phyloP scores from a whole-genome alignment of 2,888 invertebrate species.

The Lymantria monacha region DNA sequence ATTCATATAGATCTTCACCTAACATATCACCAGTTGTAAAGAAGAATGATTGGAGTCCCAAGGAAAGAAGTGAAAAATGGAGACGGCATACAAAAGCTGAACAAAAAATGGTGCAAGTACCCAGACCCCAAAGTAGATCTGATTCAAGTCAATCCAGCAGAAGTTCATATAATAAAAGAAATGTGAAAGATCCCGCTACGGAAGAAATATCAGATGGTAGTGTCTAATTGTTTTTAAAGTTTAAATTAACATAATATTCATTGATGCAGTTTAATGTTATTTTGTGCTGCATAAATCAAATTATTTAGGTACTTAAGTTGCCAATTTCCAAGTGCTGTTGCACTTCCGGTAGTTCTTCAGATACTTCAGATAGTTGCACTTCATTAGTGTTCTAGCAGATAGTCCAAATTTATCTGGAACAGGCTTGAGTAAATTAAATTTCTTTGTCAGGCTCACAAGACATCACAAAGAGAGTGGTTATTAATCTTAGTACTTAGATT shows the following conservation, averaged over 20 bases:
- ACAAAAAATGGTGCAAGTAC: conserved; percentile 65
- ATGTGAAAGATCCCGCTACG: conserved; percentile 70
- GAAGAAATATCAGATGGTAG: conserved; percentile 86
- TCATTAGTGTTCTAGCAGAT: too few species aligned
- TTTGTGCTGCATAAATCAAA: too few species aligned
- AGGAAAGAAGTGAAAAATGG: conserved; percentile 58
- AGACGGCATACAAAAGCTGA: conserved; percentile 73
- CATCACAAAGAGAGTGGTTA: too few species aligned
- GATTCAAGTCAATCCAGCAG: conserved; percentile 73
- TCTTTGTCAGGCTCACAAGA: too few species aligned
- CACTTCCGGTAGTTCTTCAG: too few species aligned
- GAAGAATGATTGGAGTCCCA: conserved; percentile 65
- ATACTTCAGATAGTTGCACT: too few species aligned
- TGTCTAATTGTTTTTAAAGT: background rate
- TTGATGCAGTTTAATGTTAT: background rate
- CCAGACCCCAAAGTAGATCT: conserved; percentile 60
- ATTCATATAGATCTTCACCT: conserved; percentile 52
- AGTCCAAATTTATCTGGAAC: too few species aligned
- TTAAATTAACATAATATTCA: background rate
- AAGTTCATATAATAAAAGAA: conserved; percentile 71
- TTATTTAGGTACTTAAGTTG: too few species aligned
- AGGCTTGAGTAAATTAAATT: too few species aligned
- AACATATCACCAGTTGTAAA: conserved; percentile 44
- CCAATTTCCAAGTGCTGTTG: too few species aligned
- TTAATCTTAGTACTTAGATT: too few species aligned